Evolutionary conservation across 2,888 invertebrate species (phyloP), one percentile per base, ranked within the genome.

Genomic region (Chelonus formosanus): DNA sequence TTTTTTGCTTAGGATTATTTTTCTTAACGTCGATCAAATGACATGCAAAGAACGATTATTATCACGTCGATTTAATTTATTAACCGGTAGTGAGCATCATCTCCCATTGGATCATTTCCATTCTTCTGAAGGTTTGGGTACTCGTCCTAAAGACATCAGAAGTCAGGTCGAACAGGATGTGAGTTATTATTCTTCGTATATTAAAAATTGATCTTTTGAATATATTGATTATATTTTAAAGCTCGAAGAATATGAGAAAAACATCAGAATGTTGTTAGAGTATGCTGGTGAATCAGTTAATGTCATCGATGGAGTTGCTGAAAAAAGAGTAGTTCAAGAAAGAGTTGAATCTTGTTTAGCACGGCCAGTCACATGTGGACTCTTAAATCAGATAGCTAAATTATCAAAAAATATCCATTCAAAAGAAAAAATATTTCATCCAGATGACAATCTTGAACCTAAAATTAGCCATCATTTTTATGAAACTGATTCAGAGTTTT

Each of bases 61-160:
- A 44, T 70, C 78, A n/a, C 78, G 81, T 44, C 84, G 83, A 32
- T 83, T 86, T 63, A 86, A 87, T 76, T 80, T 84, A 78, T 84
- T 85, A 73, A 86, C 86, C 4, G 87, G 87, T 53, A 74, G 74
- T 66, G 68, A 73, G 35, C 71, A 73, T 20, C 56, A 71, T 64
- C 20, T 74, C 3, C 35, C 56, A 5, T 57, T 64, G 7, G 50
- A 65, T 34, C 35, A 65, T 8, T 54, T 44, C n/a, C 20, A 57
- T 7, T 34, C 5, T 5, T 55, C 35, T 5, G n/a, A 58, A 10
- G 53, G 47, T 34, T 48, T 75, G 61, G 68, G 53, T 8, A 34
- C 71, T 45, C 74, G 74, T 65, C 71, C 74, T 3, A 74, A 65
- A 35, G 74, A 78, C 65, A 66, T 69, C 54, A 62, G 61, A 52